Conservation (phyloP, 2,797 vertebrate genomes). For the Corythornis leucogaster region DNA sequence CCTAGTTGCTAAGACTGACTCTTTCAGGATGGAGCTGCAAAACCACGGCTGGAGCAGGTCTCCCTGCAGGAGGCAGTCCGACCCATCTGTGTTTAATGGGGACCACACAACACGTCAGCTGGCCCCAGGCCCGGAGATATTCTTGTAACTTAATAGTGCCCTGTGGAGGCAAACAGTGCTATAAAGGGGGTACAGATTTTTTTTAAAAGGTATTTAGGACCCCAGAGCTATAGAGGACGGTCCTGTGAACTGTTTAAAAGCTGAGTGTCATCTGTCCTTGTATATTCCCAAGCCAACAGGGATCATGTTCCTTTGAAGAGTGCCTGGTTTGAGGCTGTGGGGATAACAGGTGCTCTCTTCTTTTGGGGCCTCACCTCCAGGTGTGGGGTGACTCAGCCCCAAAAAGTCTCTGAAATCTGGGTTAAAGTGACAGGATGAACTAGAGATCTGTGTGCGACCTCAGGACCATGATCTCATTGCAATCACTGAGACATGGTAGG, state of each 20-base stretch:
- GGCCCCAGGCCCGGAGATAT: conserved; percentile 4
- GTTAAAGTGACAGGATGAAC: background rate
- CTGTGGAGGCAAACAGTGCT: background rate
- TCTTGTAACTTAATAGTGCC: conserved; percentile 31
- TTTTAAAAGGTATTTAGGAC: background rate
- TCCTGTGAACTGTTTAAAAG: background rate
- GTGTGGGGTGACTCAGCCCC: background rate
- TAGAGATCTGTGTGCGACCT: too few relatives aligned
- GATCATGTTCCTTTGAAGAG: background rate
- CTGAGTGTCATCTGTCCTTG: background rate
- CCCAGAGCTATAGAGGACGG: background rate
- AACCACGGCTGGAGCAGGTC: background rate
- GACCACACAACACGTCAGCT: conserved; percentile 35
- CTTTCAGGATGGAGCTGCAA: background rate
- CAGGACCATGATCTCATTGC: too few relatives aligned
- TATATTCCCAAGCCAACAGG: background rate
- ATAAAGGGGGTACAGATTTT: background rate
- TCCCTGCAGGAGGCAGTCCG: background rate
- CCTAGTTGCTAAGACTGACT: background rate
- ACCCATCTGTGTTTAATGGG: conserved; percentile 36
- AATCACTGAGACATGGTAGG: too few relatives aligned
- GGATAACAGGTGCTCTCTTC: conserved; percentile 28
- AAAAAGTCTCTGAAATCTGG: background rate
- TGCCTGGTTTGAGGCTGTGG: background rate
- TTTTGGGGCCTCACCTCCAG: background rate